A percentile compares a stretch with the other conserved stretches of the same genome.
Evolutionary conservation across 2,888 invertebrate species (phyloP).

Genomic region (Patella depressa): DNA sequence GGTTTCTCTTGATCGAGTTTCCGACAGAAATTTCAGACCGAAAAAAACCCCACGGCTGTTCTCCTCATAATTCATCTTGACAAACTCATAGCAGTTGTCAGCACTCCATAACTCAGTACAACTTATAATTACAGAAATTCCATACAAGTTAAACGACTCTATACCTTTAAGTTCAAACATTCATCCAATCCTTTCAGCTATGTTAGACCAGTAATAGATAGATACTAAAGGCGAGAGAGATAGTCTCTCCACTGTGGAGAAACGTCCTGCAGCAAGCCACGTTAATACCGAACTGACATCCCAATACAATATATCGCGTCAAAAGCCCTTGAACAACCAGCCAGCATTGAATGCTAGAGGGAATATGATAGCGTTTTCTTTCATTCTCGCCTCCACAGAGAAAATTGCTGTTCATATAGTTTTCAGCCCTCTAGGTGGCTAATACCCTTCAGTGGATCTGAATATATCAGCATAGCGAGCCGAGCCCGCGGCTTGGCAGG

Average conservation of each 20-base stretch:
- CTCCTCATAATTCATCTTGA: neutral
- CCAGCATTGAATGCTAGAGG: constrained; percentile 11
- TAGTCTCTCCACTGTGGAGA: neutral
- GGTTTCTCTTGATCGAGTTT: constrained; percentile 4
- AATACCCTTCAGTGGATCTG: constrained; percentile 1
- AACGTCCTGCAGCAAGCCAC: neutral
- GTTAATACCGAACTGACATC: constrained; percentile 21
- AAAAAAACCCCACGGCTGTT: neutral
- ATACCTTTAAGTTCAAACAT: neutral
- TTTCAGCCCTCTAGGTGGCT: constrained; percentile 5
- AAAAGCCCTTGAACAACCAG: constrained; percentile 13
- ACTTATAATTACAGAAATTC: constrained; percentile 3
- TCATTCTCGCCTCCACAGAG: constrained; percentile 18
- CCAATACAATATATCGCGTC: constrained; percentile 21
- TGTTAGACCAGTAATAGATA: neutral
- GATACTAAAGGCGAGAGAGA: neutral
- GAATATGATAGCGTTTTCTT: constrained; percentile 24
- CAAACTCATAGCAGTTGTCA: neutral
- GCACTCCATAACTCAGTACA: neutral
- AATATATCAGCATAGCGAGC: neutral
- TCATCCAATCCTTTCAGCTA: neutral
- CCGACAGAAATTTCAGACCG: neutral
- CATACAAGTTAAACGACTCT: neutral
- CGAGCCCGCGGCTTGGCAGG: constrained; percentile 21
- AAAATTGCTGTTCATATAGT: constrained; percentile 28